Evolutionary conservation across 2,888 invertebrate species (phyloP), one percentile per base, ranked within the genome.

Genomic region (Scaptomyza caliginosa): DNA sequence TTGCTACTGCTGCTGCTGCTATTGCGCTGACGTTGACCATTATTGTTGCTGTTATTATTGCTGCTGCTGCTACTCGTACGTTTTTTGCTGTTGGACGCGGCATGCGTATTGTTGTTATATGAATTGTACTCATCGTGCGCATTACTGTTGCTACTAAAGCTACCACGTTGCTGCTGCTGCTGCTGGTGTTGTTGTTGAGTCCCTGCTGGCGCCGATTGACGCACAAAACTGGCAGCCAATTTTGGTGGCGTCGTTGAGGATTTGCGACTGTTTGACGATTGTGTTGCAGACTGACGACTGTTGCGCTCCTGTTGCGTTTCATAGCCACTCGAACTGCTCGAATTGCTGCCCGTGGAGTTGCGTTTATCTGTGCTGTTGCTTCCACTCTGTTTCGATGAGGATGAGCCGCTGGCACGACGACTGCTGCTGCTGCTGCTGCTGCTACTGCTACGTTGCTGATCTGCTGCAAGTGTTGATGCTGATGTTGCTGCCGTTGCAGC

Each of bases 211-310:
- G 50, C 52, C 11, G 77, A 46, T 40, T 71, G 71, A 10, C 71
- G 71, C 24, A 77, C 79, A 69, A 83, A 80, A 39, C 84, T 83
- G 8, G 75, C 64, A 11, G 75, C 56, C 34, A 84, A 42, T 39
- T 81, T 83, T 13, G 79, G 83, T 26, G 82, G 85, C 48, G 80
- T 80, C 19, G 88, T 81, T n/a, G 83, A 73, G 21, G 84, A 73
- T 42, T 84, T 81, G 7, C 67, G 75, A 39, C 63, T 58, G 26
- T 42, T 62, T 43, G 54, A 16, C 59, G 74, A 39, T 38, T 57
- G 49, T 49, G 64, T 5, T 17, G 57, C 5, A n/a, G 73, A 19
- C 28, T 67, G 69, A 11, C 74, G 71, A 38, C 49, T 72, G 38
- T 72, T 74, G 23, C 79, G 75, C 39, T 82, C 84, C 50, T 56